Conservation (phyloP, 2,888 invertebrate species). For the Drosophila dives region DNA sequence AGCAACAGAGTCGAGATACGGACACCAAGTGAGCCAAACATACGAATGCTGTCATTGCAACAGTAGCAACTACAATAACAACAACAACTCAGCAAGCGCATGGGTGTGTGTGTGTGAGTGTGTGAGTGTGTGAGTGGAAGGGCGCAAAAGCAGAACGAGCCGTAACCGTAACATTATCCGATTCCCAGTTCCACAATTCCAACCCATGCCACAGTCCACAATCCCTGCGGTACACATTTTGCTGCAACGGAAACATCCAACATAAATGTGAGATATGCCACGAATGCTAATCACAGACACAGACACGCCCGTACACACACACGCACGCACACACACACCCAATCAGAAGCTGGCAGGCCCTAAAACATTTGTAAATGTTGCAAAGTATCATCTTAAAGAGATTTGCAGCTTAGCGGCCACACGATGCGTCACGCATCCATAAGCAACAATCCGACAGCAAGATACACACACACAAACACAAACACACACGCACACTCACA, state of each 20-base stretch:
- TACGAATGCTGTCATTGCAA: constrained; percentile 41
- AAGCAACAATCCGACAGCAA: constrained; percentile 64
- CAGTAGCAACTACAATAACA: constrained; percentile 19
- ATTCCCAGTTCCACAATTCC: constrained; percentile 50
- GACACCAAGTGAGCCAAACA: constrained; percentile 30
- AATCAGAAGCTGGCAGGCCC: constrained; percentile 51
- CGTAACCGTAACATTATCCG: constrained; percentile 80
- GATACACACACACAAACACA: constrained; percentile 4
- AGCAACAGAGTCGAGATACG: constrained; percentile 60
- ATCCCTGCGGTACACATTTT: constrained; percentile 57
- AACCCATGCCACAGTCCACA: constrained; percentile 1
- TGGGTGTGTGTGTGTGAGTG: constrained; percentile 15
- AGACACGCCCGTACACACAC: constrained; percentile 23
- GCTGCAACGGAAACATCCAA: constrained; percentile 79
- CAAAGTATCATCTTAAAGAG: constrained; percentile 83
- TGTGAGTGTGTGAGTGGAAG: constrained; percentile 19
- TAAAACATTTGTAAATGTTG: constrained; percentile 82
- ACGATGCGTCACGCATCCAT: constrained; percentile 81
- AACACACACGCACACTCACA: background rate
- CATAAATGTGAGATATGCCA: constrained; percentile 81
- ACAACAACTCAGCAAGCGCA: constrained; percentile 35
- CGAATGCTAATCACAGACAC: constrained; percentile 81
- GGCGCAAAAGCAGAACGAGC: constrained; percentile 77
- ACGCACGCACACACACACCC: constrained; percentile 13
- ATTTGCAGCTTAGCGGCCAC: constrained; percentile 84